phyloP scores from a whole-genome alignment of 2,113 vertebrate genomes.

The Malurus elegans region DNA sequence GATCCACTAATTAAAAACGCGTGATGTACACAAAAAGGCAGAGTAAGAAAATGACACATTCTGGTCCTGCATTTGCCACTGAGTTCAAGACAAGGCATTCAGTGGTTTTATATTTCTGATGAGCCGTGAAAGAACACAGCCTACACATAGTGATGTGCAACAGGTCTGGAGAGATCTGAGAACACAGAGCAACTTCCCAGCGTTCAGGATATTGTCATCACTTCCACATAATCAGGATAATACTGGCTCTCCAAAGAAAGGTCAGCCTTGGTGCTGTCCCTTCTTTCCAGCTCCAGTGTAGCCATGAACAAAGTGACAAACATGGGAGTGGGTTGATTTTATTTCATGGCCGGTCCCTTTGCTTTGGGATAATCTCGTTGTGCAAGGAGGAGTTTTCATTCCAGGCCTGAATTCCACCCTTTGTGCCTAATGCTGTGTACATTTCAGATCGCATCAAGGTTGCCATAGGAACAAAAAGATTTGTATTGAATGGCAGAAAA shows the following conservation, averaged over 20 bases:
- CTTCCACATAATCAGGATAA: not conserved
- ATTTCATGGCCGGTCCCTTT: not conserved
- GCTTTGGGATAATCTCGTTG: not conserved
- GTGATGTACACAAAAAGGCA: not conserved
- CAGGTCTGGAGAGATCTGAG: not conserved
- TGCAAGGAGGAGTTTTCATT: not conserved
- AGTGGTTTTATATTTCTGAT: not conserved
- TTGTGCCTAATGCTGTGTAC: not conserved
- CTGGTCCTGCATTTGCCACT: not conserved
- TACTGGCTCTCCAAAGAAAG: not conserved
- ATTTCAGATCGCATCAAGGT: not conserved
- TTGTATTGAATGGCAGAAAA: slow-evolving; percentile 22
- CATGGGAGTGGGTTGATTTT: not conserved
- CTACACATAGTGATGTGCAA: rapidly evolving
- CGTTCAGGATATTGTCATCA: not conserved
- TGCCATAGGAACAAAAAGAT: slow-evolving; percentile 16
- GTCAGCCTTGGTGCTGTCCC: not conserved
- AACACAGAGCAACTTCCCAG: rapidly evolving
- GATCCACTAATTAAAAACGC: not conserved
- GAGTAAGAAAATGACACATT: not conserved
- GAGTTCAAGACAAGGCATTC: not conserved
- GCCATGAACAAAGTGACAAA: not conserved
- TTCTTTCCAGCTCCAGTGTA: rapidly evolving
- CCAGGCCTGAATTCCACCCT: not conserved
- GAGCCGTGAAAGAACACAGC: not conserved